These are phyloP conservation scores for Scophthalmus maximus DNA, from an alignment of 2,113 vertebrate genomes.

Conservation along the genomic window DNA sequence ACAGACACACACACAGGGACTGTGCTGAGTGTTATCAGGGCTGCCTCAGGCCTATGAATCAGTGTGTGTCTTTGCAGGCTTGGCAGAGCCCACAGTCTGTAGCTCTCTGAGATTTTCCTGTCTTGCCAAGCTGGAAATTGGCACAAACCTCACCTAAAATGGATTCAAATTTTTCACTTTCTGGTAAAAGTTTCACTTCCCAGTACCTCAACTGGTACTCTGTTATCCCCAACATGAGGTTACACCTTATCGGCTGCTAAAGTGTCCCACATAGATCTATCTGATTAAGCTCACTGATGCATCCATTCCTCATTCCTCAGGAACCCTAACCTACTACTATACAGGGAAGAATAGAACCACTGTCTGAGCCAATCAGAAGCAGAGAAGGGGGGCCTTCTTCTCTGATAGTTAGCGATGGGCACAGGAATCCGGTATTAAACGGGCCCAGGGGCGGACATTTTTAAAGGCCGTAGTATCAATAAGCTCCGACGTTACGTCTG, in stretches of 20 bases:
- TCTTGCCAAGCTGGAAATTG: constrained; percentile 33
- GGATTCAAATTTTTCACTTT: constrained; percentile 27
- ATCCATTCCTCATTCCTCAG: not conserved
- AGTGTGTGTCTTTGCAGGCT: constrained; percentile 37
- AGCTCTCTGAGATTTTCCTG: constrained; percentile 19
- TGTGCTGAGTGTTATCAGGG: constrained; percentile 22
- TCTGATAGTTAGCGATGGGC: too few species aligned
- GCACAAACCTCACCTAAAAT: constrained; percentile 11
- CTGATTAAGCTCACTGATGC: not conserved
- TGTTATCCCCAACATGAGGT: not conserved
- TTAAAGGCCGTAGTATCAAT: too few species aligned
- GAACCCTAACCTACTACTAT: too few species aligned
- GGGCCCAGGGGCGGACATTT: too few species aligned
- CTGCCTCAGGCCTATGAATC: constrained; percentile 23
- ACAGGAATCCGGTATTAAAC: too few species aligned
- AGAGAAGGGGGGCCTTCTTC: too few species aligned
- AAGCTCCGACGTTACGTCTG: too few species aligned
- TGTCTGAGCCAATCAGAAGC: too few species aligned
- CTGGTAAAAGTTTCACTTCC: constrained; percentile 16
- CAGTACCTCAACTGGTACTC: not conserved
- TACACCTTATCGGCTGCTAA: not conserved
- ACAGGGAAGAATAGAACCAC: too few species aligned
- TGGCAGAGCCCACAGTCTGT: constrained; percentile 27
- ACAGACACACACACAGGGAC: not conserved
- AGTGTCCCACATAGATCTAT: not conserved